Conservation (phyloP, 2,113 vertebrate species). For the Myrmecophaga tridactyla region DNA sequence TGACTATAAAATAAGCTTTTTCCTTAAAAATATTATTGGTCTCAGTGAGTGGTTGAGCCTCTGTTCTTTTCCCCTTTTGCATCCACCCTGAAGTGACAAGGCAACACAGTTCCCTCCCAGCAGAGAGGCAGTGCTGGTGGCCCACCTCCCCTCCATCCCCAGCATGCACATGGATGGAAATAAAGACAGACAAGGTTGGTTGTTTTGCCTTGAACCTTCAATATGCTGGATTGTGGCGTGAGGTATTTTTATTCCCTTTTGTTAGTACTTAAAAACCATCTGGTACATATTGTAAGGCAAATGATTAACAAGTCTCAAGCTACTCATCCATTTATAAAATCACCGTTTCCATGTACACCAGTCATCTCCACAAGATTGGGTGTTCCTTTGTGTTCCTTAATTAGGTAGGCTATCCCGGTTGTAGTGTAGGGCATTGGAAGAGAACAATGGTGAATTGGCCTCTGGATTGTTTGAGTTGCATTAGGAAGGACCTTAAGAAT, state of each 20-base stretch:
- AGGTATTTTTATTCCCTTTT: constrained; percentile 88
- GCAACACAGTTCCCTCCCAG: not conserved
- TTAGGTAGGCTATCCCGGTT: not conserved
- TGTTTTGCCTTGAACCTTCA: constrained; percentile 68
- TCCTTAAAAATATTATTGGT: not conserved
- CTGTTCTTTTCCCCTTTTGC: not conserved
- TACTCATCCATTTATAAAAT: not conserved
- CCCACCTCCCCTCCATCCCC: not conserved
- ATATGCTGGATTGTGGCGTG: constrained; percentile 60
- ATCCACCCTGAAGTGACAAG: not conserved
- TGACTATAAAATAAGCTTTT: not conserved
- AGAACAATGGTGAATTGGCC: not conserved
- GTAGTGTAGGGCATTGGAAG: not conserved
- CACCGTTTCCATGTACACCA: rapidly evolving
- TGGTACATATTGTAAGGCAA: constrained; percentile 75
- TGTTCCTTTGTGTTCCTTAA: not conserved
- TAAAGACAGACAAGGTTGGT: not conserved
- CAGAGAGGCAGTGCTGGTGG: not conserved
- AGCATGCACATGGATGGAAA: not conserved
- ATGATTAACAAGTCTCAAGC: constrained; percentile 55
- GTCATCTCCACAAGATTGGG: not conserved
- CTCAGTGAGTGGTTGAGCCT: rapidly evolving
- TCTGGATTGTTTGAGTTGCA: not conserved
- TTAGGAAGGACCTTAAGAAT: not conserved
- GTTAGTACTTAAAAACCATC: constrained; percentile 77